These are phyloP conservation scores for Callinectes sapidus DNA, from an alignment of 2,888 invertebrate species.

Conservation along the genomic window DNA sequence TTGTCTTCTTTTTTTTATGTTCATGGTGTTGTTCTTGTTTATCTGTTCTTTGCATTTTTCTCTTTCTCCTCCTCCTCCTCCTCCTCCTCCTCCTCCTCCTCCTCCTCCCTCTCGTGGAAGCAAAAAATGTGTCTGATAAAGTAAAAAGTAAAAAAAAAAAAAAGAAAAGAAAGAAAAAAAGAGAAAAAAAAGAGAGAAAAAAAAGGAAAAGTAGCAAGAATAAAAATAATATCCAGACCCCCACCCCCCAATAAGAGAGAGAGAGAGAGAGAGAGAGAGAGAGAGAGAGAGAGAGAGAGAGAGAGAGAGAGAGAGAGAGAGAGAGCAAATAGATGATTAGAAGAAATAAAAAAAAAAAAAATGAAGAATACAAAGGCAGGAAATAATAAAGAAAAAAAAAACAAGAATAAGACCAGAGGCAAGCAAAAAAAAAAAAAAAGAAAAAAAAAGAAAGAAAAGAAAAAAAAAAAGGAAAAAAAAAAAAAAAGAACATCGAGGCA, in stretches of 20 bases:
- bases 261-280: too few relatives aligned
- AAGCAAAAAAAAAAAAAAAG: not conserved
- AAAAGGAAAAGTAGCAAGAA: too few relatives aligned
- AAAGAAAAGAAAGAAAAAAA: not conserved
- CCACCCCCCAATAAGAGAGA: too few relatives aligned
- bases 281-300: not conserved
- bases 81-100: too few relatives aligned
- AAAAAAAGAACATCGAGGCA: not conserved
- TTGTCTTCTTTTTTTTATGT: not conserved
- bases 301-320: too few relatives aligned
- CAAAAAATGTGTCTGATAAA: not conserved
- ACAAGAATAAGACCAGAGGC: not conserved
- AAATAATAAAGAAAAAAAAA: not conserved
- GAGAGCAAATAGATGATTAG: too few relatives aligned
- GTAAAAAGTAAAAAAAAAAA: not conserved
- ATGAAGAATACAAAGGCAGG: too few relatives aligned
- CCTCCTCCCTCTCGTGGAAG: not conserved
- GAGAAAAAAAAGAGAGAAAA: too few relatives aligned
- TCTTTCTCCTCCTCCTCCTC: not conserved
- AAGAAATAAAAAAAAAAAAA: not conserved
- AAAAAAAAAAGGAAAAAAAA: not conserved
- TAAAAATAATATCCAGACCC: too few relatives aligned
- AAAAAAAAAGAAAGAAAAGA: not conserved
- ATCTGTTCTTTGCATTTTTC: not conserved
- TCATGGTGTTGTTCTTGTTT: not conserved